Conservation (phyloP, 2,797 vertebrate species). For the Rhynchotus rufescens region DNA sequence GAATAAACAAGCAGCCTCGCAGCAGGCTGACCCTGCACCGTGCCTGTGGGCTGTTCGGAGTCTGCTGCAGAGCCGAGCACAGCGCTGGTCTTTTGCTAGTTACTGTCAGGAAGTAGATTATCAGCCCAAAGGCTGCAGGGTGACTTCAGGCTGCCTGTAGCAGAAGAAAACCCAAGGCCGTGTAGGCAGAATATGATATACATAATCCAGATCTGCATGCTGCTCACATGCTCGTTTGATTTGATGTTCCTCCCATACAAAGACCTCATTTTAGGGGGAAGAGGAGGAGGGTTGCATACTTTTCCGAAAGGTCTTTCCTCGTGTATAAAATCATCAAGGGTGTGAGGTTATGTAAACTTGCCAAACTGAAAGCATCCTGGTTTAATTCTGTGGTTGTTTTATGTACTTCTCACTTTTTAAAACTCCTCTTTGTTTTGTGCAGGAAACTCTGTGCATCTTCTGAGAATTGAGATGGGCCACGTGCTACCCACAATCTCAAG, state of each 20-base stretch:
- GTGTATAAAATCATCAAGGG: neutral
- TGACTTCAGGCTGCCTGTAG: slow-evolving; percentile 6
- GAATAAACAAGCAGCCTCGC: slow-evolving; percentile 44
- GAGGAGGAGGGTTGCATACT: neutral
- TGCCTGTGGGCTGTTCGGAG: slow-evolving; percentile 37
- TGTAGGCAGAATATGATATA: neutral
- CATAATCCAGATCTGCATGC: neutral
- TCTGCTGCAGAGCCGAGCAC: neutral
- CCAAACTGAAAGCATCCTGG: neutral
- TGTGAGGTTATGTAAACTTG: neutral
- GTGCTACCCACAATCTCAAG: neutral
- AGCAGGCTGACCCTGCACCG: slow-evolving; percentile 14
- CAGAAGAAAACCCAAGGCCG: slow-evolving; percentile 5
- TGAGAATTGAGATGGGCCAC: neutral
- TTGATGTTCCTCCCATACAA: neutral
- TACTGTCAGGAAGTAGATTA: slow-evolving; percentile 54
- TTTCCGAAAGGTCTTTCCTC: neutral
- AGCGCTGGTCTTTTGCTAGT: slow-evolving; percentile 51
- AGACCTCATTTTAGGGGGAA: neutral
- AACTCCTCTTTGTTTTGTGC: neutral
- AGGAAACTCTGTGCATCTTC: neutral
- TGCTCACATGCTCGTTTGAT: neutral
- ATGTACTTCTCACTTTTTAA: neutral
- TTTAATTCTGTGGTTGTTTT: neutral
- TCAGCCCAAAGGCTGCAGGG: slow-evolving; percentile 19